These are phyloP conservation scores for Fratercula arctica DNA, from an alignment of 2,797 vertebrate genomes.

Conservation along the genomic window DNA sequence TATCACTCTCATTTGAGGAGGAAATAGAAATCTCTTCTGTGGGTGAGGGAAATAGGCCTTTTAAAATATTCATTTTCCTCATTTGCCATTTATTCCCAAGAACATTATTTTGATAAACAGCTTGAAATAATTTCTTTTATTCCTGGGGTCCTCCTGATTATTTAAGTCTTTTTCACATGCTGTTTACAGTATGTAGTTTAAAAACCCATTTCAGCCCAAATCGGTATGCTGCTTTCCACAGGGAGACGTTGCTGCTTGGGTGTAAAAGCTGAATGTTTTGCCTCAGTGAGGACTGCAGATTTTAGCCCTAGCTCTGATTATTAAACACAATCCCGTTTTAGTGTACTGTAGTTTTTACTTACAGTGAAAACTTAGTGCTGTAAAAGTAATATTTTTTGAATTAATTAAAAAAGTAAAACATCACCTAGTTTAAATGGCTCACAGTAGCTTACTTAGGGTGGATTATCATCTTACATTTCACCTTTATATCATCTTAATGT, in stretches of 20 bases:
- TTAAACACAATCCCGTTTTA: neutral
- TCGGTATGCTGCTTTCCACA: neutral
- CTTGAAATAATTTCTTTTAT: neutral
- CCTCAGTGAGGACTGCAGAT: neutral
- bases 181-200: neutral
- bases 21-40: neutral
- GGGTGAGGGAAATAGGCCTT: neutral
- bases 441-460: neutral
- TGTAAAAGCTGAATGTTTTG: neutral
- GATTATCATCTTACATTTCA: conserved; percentile 32
- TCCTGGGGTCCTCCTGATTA: neutral
- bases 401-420: conserved; percentile 43
- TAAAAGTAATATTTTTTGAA: conserved; percentile 1
- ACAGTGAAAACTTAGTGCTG: neutral
- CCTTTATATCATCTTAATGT: conserved; percentile 34
- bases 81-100: neutral
- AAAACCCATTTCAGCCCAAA: neutral
- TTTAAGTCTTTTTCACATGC: neutral
- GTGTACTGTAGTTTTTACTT: neutral
- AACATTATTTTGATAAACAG: neutral
- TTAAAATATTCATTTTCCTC: neutral
- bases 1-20: neutral
- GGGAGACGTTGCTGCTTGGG: neutral
- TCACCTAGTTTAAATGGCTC: conserved; percentile 18
- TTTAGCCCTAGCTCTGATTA: neutral